A percentile compares a stretch with the other conserved stretches of the same genome.
phyloP scores from a whole-genome alignment of 2,113 vertebrate genomes.

The Bujurquina vittata region DNA sequence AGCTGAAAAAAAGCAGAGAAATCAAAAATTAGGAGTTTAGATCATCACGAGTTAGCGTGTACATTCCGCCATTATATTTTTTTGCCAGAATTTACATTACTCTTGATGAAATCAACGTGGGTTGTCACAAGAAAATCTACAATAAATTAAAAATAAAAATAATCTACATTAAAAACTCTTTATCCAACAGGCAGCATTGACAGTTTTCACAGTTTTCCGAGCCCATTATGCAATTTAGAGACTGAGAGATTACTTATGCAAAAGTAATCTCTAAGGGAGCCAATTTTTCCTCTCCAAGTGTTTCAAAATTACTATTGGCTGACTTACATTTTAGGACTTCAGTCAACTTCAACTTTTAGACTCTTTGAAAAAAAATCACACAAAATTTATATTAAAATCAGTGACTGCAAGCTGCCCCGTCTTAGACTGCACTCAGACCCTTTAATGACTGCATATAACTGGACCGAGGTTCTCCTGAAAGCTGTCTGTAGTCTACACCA shows the following conservation, averaged over 20 bases:
- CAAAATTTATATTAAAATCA: too few species aligned
- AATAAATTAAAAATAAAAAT: background rate
- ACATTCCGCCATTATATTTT: background rate
- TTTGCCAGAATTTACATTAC: background rate
- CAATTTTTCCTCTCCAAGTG: background rate
- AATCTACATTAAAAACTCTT: background rate
- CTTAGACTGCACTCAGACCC: too few species aligned
- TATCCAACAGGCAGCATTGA: background rate
- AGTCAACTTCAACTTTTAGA: background rate
- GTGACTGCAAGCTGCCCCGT: too few species aligned
- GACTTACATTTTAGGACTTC: background rate
- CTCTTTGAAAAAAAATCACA: too few species aligned
- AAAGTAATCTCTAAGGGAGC: background rate
- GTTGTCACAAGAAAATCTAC: background rate
- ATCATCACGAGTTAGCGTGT: background rate
- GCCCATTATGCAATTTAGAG: background rate
- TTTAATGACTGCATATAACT: too few species aligned
- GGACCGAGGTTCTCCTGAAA: background rate
- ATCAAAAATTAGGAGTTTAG: background rate
- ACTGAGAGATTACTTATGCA: too few species aligned
- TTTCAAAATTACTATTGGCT: too few species aligned
- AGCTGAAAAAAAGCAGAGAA: conserved; percentile 76
- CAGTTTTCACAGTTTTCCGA: background rate
- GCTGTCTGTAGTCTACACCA: background rate
- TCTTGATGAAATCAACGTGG: background rate